These are phyloP conservation scores for Phalangium opilio DNA, from an alignment of 2,888 invertebrate species.

Conservation along the genomic window DNA sequence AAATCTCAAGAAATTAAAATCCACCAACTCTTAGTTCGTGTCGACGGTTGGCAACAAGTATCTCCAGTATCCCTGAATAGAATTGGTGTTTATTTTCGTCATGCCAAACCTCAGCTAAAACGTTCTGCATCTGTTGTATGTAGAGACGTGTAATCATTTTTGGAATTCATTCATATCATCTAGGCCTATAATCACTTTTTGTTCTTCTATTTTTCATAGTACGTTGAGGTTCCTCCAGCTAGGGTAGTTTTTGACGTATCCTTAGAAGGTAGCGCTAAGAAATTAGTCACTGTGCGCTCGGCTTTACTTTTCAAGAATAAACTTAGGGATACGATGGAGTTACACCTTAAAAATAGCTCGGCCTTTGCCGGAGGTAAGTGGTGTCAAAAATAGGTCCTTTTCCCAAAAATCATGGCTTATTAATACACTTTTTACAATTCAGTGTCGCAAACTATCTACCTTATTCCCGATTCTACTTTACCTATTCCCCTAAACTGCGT, in stretches of 20 bases:
- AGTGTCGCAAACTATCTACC: constrained; percentile 10
- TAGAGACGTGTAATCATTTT: not conserved
- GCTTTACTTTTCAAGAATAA: constrained; percentile 65
- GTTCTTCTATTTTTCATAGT: constrained; percentile 21
- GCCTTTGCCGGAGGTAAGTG: not conserved
- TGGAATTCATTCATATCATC: too few relatives aligned
- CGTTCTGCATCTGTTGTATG: constrained; percentile 14
- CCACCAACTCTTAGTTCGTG: constrained; percentile 73
- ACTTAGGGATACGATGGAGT: constrained; percentile 51
- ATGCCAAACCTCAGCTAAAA: constrained; percentile 28
- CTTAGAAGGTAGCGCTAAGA: constrained; percentile 82
- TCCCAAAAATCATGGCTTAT: too few relatives aligned
- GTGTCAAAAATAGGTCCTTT: too few relatives aligned
- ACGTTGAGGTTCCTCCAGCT: constrained; percentile 38
- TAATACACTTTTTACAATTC: not conserved
- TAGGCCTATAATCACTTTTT: constrained; percentile 5
- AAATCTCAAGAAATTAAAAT: constrained; percentile 60
- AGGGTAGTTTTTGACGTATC: constrained; percentile 81
- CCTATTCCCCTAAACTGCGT: constrained; percentile 63
- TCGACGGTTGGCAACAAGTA: constrained; percentile 75
- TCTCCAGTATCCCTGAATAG: constrained; percentile 87
- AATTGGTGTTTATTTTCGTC: constrained; percentile 75
- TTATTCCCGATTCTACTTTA: constrained; percentile 35
- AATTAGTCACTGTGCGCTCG: constrained; percentile 80
- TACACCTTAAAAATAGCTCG: constrained; percentile 46